Evolutionary conservation across 2,113 vertebrate genomes (phyloP).

Genomic region (Leuciscus idus): DNA sequence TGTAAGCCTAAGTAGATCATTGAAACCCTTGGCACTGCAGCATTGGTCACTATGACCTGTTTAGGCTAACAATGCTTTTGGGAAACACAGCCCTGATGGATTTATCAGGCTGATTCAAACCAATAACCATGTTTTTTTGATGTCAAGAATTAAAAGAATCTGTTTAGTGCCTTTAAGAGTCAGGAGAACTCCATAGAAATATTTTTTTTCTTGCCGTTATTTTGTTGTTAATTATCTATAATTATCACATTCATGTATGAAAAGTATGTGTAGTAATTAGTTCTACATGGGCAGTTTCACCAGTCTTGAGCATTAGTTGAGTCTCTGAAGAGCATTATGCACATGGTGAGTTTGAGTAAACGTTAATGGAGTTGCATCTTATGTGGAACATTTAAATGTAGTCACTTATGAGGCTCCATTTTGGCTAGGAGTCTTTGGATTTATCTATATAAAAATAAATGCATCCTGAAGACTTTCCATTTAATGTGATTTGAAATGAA

Average conservation of each 20-base stretch:
- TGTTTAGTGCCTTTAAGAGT: background rate
- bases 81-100: background rate
- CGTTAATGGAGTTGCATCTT: background rate
- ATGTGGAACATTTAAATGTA: background rate
- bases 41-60: background rate
- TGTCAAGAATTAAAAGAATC: background rate
- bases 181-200: background rate
- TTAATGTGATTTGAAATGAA: background rate
- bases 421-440: background rate
- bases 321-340: background rate
- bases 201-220: background rate
- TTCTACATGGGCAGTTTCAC: background rate
- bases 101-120: background rate
- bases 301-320: background rate
- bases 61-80: background rate
- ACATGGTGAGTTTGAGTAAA: background rate
- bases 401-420: background rate
- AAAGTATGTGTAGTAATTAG: background rate
- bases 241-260: background rate
- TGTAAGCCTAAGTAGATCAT: background rate
- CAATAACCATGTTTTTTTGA: background rate
- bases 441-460: background rate
- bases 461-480: background rate
- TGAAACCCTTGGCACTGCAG: background rate
- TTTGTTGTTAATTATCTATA: background rate